Evolutionary conservation across 2,113 vertebrate species (phyloP).

Genomic region (Ceyx margarethae): DNA sequence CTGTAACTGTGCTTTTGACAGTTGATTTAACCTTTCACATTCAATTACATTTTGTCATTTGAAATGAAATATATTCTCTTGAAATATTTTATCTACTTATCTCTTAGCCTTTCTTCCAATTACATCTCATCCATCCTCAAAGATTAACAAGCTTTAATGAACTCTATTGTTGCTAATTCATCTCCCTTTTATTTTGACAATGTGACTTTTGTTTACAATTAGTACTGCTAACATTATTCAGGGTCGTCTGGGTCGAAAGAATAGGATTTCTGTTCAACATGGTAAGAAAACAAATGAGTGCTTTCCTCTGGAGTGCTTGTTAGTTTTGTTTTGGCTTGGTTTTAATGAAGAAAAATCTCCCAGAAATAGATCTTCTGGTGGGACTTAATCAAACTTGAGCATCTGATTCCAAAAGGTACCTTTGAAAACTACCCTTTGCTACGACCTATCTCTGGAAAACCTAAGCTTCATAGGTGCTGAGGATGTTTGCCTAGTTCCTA

Average conservation of each 20-base stretch:
- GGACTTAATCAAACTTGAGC: background rate
- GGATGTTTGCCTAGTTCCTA: background rate
- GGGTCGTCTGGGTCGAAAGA: background rate
- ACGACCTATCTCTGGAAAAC: background rate
- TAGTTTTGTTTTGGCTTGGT: background rate
- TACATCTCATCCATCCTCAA: constrained; percentile 13
- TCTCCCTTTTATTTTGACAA: constrained; percentile 60
- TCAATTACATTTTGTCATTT: constrained; percentile 71
- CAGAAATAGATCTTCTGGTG: constrained; percentile 13
- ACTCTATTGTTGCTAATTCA: constrained; percentile 17
- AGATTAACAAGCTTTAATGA: constrained; percentile 51
- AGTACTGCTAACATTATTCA: background rate
- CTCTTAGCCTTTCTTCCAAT: constrained; percentile 35
- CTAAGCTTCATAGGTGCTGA: background rate
- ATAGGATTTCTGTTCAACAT: constrained; percentile 4
- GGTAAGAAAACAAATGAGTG: constrained; percentile 28
- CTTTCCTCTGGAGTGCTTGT: constrained; percentile 23
- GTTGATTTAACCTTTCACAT: constrained; percentile 56
- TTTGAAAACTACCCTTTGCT: background rate
- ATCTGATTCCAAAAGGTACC: background rate
- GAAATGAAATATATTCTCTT: constrained; percentile 58
- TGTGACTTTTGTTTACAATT: constrained; percentile 59
- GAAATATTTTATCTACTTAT: constrained; percentile 31
- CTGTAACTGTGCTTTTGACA: constrained; percentile 54
- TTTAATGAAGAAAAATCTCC: constrained; percentile 52